Evolutionary conservation across 2,888 invertebrate species (phyloP), one percentile per base, ranked within the genome.

Genomic region (Acleris holmiana): DNA sequence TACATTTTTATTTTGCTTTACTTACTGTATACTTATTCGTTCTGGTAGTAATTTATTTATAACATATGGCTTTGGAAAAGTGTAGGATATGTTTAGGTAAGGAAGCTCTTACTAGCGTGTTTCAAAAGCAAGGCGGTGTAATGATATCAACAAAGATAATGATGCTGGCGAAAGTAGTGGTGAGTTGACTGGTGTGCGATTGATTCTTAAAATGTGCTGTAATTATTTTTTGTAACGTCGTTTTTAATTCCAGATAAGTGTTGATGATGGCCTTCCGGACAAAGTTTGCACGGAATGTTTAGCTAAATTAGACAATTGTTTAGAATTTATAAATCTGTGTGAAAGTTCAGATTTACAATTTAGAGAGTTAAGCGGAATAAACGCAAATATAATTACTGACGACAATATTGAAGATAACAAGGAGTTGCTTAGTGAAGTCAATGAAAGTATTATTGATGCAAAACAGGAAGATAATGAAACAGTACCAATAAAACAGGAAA

Each of bases 261-360:
- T 84, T 23, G 79, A 80, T 57, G 91, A 91, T 71, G 85, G 83
- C 4, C 75, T 90, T 19, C 89, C 91, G 18, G 75, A 78, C 25
- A 74, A 73, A 65, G 86, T 91, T 72, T 91, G 91, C 73, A 67
- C 68, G 35, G 77, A 69, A 67, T 91, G 91, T 75, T 70, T 83
- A 25, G 69, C 75, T 64, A 82, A 74, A 69, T 69, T 91, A 54
- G 77, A 89, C 1, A 71, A 72, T 7, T 89, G 89, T 66, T 70
- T 86, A 62, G 75, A 80, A 61, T 91, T 91, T 73, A 78, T 88
- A 46, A 64, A 76, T 48, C 69, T 81, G 17, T 90, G 90, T 74
- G 74, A 85, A 77, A 74, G 72, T 49, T 83, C 86, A 5, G 89
- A 91, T 69, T 54, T 49, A 4, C 78, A 82, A 72, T 71, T 90